Conservation (phyloP, 2,113 vertebrate genomes). For the Oceanodroma tethys region DNA sequence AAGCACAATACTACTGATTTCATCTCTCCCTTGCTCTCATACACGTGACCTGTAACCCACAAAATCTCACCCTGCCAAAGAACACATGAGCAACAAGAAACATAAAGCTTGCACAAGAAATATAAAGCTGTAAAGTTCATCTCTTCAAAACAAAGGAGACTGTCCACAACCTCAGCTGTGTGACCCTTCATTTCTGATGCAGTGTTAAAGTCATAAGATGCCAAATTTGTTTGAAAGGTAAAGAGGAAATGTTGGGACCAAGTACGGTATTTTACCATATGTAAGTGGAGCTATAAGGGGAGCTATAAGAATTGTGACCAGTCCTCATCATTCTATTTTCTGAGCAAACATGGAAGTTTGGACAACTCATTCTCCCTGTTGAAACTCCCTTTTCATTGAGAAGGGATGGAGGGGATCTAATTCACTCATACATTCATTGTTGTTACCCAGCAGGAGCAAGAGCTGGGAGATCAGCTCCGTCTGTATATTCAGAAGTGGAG, state of each 20-base stretch:
- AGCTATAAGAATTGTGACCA: background rate
- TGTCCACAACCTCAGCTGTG: background rate
- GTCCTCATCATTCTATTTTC: background rate
- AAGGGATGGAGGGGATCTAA: background rate
- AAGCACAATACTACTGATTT: background rate
- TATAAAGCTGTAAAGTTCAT: background rate
- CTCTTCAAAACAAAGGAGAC: background rate
- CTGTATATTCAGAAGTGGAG: background rate
- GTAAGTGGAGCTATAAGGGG: background rate
- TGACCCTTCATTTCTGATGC: background rate
- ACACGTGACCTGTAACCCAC: background rate
- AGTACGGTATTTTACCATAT: background rate
- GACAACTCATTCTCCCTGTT: background rate
- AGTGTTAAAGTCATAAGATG: background rate
- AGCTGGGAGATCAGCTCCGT: background rate
- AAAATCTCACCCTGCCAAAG: background rate
- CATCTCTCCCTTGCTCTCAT: background rate
- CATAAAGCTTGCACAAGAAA: background rate
- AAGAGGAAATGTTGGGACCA: background rate
- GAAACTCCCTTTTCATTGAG: background rate
- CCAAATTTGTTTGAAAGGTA: background rate
- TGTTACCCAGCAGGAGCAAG: background rate
- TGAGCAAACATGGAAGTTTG: background rate
- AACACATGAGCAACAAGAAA: background rate
- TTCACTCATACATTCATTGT: accelerated